Percentiles rank a stretch among this genome's conserved stretches.
Evolutionary conservation across 2,888 invertebrate species (phyloP).

Genomic region (Carpatolechia fugitivella): DNA sequence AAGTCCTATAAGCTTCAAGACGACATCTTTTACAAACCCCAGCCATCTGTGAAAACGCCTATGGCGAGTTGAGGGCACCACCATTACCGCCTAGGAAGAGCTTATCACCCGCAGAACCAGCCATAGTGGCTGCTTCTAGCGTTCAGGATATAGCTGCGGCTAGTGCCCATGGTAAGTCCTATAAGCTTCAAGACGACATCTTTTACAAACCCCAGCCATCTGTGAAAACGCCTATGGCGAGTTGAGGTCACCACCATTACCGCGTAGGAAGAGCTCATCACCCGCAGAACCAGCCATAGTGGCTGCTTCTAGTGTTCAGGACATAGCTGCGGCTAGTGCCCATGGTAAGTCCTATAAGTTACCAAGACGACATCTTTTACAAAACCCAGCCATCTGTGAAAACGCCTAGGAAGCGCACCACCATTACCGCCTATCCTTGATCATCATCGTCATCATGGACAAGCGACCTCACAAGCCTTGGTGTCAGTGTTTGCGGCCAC

Average conservation of each 20-base stretch:
- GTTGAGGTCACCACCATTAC: slow-evolving; percentile 71
- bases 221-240: slow-evolving; percentile 69
- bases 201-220: slow-evolving; percentile 41
- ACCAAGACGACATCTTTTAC: too few species aligned
- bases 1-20: too few species aligned
- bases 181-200: too few species aligned
- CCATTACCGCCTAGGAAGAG: slow-evolving; percentile 81
- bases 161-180: slow-evolving; percentile 42
- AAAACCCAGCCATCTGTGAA: slow-evolving; percentile 45
- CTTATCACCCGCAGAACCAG: slow-evolving; percentile 63
- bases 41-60: slow-evolving; percentile 57
- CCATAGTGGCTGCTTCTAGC: slow-evolving; percentile 57
- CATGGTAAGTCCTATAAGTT: slow-evolving; percentile 42
- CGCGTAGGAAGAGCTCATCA: slow-evolving; percentile 79
- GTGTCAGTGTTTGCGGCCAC: too few species aligned
- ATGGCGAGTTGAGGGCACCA: slow-evolving; percentile 65
- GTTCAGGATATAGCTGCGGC: slow-evolving; percentile 66
- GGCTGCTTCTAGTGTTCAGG: slow-evolving; percentile 65
- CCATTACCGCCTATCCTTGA: slow-evolving; percentile 80
- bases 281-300: slow-evolving; percentile 58
- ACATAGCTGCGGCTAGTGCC: slow-evolving; percentile 54
- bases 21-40: too few species aligned
- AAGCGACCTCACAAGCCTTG: too few species aligned
- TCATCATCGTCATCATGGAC: too few species aligned
- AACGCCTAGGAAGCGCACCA: slow-evolving; percentile 70